Conservation (phyloP, 2,797 vertebrate species). For the Gorsachius magnificus region DNA sequence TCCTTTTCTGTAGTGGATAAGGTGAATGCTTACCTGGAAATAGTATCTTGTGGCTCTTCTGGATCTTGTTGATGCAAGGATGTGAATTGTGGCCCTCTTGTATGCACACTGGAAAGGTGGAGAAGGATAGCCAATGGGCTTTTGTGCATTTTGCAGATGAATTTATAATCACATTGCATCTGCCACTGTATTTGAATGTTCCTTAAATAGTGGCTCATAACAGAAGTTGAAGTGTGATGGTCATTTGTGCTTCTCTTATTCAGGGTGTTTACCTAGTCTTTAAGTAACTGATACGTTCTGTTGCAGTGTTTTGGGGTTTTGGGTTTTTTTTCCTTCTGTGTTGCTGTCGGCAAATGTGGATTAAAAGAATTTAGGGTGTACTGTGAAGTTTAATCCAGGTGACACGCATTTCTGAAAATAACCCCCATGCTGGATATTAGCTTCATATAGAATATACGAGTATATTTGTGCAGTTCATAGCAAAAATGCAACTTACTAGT, state of each 20-base stretch:
- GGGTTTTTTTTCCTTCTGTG: not conserved
- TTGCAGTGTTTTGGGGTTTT: not conserved
- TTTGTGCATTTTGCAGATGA: not conserved
- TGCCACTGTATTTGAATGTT: not conserved
- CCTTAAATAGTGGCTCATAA: not conserved
- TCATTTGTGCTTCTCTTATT: not conserved
- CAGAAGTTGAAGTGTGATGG: not conserved
- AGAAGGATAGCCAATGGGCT: not conserved
- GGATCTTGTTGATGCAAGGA: not conserved
- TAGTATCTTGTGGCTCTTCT: not conserved
- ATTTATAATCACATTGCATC: not conserved
- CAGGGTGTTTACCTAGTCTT: not conserved
- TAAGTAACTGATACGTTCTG: not conserved
- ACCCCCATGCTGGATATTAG: not conserved
- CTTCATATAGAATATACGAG: not conserved
- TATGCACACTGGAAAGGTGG: not conserved
- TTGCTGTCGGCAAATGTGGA: not conserved
- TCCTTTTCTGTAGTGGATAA: not conserved
- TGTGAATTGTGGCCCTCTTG: not conserved
- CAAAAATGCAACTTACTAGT: not conserved
- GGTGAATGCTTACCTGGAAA: not conserved
- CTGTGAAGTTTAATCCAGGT: not conserved
- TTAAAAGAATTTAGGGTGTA: not conserved
- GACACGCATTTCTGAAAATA: not conserved
- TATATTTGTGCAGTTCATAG: not conserved